Percentiles rank a stretch among this genome's conserved stretches.
Evolutionary conservation across 92 coral and sea anemone genomes (phyloP).

Genomic region (Bergia sp.): DNA sequence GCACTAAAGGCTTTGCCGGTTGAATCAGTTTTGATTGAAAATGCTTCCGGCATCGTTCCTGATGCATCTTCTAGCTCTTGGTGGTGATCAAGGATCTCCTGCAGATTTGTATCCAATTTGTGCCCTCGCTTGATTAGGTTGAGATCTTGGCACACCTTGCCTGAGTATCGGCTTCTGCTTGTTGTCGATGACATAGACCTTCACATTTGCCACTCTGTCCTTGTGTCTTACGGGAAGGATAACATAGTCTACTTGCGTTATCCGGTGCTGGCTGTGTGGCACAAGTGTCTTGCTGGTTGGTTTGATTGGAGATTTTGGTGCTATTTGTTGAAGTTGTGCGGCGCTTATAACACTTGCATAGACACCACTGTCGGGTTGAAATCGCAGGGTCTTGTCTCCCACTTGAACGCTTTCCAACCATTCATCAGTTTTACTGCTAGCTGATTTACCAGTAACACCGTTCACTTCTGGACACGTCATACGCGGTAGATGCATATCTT

Average conservation of each 20-base stretch:
- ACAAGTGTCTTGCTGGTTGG: too few species aligned
- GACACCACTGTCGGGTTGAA: background rate
- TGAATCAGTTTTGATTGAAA: conserved; percentile 46
- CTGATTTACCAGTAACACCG: background rate
- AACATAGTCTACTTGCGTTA: conserved; percentile 10
- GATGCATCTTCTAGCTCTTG: conserved; percentile 44
- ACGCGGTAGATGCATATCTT: background rate
- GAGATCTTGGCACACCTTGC: conserved; percentile 62
- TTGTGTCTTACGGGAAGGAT: conserved; percentile 49
- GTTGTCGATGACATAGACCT: conserved; percentile 62
- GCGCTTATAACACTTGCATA: too few species aligned
- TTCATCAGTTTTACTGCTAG: background rate
- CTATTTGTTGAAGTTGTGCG: too few species aligned
- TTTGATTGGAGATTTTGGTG: too few species aligned
- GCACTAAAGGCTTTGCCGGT: conserved; percentile 58
- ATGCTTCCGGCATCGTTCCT: conserved; percentile 65
- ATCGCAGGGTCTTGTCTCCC: background rate
- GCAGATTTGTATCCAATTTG: conserved; percentile 23
- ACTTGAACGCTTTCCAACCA: background rate
- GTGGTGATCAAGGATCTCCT: conserved; percentile 60
- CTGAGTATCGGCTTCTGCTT: conserved; percentile 58
- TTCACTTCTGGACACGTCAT: background rate
- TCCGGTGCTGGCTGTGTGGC: too few species aligned
- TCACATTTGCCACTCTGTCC: conserved; percentile 37
- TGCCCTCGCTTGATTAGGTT: conserved; percentile 60